Percentiles rank a stretch among this genome's conserved stretches.
These are phyloP conservation scores for Brachyopa scutellaris DNA, from an alignment of 2,888 invertebrate species.

Conservation along the genomic window DNA sequence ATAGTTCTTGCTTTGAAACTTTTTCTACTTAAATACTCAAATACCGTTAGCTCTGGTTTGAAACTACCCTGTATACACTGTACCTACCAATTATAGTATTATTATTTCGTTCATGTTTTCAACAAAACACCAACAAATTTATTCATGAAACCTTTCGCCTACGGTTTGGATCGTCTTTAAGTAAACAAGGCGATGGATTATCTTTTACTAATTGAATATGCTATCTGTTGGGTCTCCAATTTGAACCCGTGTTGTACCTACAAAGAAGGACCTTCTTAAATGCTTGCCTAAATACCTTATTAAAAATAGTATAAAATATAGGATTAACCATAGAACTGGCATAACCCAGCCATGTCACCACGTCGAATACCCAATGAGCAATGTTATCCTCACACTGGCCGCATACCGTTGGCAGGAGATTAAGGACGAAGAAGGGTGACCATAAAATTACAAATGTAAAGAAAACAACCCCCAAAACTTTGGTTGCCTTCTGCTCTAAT, in stretches of 20 bases:
- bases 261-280: slow-evolving; percentile 93
- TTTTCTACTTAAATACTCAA: too few relatives aligned
- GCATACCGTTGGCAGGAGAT: slow-evolving; percentile 92
- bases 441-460: slow-evolving; percentile 96
- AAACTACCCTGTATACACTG: too few relatives aligned
- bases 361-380: slow-evolving; percentile 90
- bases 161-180: not conserved
- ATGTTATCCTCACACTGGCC: slow-evolving; percentile 89
- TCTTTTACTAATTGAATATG: slow-evolving; percentile 74
- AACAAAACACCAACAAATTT: slow-evolving; percentile 4
- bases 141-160: slow-evolving; percentile 36
- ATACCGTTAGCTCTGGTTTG: too few relatives aligned
- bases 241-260: slow-evolving; percentile 85
- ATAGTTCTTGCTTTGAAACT: too few relatives aligned
- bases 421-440: slow-evolving; percentile 97
- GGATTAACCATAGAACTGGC: slow-evolving; percentile 97
- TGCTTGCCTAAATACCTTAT: slow-evolving; percentile 95
- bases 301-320: slow-evolving; percentile 97
- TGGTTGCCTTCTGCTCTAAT: slow-evolving; percentile 97
- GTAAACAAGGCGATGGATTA: slow-evolving; percentile 57
- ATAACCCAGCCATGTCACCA: slow-evolving; percentile 96
- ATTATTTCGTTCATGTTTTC: too few relatives aligned
- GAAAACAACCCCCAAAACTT: slow-evolving; percentile 96
- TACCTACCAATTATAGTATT: too few relatives aligned
- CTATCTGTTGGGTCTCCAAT: slow-evolving; percentile 84